Evolutionary conservation across 1,140 invertebrate genomes (phyloP), one percentile per base, ranked within the genome.

Genomic region (Maniola jurtina): DNA sequence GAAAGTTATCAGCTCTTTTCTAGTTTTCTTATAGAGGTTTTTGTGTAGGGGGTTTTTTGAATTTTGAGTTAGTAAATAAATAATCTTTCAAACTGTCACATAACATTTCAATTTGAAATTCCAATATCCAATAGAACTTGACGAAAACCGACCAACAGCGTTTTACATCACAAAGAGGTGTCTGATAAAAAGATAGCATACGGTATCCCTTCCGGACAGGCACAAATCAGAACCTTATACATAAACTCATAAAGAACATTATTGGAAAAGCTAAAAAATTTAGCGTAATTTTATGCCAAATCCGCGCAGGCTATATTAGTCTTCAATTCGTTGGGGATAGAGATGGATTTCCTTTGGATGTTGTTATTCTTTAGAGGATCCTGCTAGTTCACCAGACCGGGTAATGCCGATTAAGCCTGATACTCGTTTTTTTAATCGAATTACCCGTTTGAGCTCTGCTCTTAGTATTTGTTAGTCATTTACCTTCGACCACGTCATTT

Each of bases 341-440:
- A 36, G 60, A 10, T 47, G 6, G 50, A 48, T 58, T 45, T 62
- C 15, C 47, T 8, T 48, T 34, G 2, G 38, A 40, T 10, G n/a
- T 50, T 34, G 59, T 45, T 34, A 52, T 57, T 25, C 54, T 57
- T 13, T 57, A 57, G 40, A 62, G 38, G 25, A 35, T 34, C 25
- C 10, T 48, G 42, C 59, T 67, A 62, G 61, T 54, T 67, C 75
- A 77, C 65, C 61, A 78, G 73, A 76, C 73, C 76, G 73, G 67
- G 67, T 76, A 74, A 78, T 74, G 54, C 76, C 66, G 76, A 70
- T 76, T 73, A 72, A 78, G 71, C 71, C 58, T 56, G 66, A 75
- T 77, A 59, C 61, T 78, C 76, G 70, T 76, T 78, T 76, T 76
- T 77, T 77, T 77, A 75, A 72, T 71, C 72, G 71, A 68, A 73